These are phyloP conservation scores for Hemibagrus wyckioides DNA, from an alignment of 2,113 vertebrate species.

Conservation along the genomic window DNA sequence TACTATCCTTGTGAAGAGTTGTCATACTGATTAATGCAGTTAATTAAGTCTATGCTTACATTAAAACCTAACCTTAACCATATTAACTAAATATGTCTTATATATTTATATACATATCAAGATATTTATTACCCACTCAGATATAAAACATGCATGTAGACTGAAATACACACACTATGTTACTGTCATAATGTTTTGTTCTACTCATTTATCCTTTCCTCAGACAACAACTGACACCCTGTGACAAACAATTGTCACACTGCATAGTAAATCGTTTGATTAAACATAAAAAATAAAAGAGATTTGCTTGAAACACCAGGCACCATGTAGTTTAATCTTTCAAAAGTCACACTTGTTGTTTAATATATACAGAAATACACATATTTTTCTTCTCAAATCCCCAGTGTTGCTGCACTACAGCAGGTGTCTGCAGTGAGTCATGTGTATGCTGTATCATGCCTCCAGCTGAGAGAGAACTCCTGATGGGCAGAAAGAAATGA, in stretches of 20 bases:
- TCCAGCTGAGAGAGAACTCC: slow-evolving; percentile 1
- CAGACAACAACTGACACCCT: not conserved
- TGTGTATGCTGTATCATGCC: not conserved
- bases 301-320: not conserved
- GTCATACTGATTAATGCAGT: not conserved
- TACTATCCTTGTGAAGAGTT: not conserved
- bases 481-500: not conserved
- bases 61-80: no score
- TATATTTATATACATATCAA: no score
- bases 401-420: not conserved
- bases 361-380: not conserved
- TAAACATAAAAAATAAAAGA: not conserved
- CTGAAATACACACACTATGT: not conserved
- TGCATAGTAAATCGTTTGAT: not conserved
- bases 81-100: no score
- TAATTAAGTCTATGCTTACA: no score
- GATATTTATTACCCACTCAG: no score
- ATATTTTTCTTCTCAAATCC: not conserved
- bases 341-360: not conserved
- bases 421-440: slow-evolving; percentile 14
- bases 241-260: not conserved
- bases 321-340: not conserved
- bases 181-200: not conserved
- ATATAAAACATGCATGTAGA: no score
- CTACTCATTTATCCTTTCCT: not conserved